Conservation (phyloP, 2,113 vertebrate genomes). For the Lasiurus cinereus region DNA sequence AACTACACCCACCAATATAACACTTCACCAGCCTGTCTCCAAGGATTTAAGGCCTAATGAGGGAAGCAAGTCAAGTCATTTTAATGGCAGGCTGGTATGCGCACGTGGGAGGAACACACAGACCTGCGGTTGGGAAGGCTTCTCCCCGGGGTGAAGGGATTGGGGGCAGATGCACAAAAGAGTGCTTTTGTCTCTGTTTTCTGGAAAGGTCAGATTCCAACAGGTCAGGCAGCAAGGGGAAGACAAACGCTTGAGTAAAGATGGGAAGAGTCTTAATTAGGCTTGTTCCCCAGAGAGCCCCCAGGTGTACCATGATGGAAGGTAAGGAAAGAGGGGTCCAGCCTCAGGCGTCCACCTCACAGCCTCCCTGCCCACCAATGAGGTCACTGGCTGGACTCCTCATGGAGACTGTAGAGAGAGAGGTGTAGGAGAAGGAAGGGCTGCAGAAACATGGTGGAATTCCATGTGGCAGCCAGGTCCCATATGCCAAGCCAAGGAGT, state of each 20-base stretch:
- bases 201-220: not conserved
- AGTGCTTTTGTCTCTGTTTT: not conserved
- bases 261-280: not conserved
- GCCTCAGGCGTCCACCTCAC: fast-evolving
- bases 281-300: not conserved
- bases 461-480: not conserved
- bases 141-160: not conserved
- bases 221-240: not conserved
- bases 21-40: not conserved
- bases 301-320: not conserved
- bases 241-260: not conserved
- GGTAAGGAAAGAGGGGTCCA: not conserved
- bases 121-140: not conserved
- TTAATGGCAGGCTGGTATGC: not conserved
- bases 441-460: not conserved
- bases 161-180: not conserved
- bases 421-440: not conserved
- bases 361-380: not conserved
- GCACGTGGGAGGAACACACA: not conserved
- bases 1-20: not conserved
- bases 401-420: not conserved
- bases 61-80: not conserved
- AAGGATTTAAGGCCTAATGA: not conserved
- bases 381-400: not conserved
- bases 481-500: not conserved